A percentile compares a stretch with the other conserved stretches of the same genome.
phyloP scores from a whole-genome alignment of 2,113 vertebrate genomes.

The Lota lota region DNA sequence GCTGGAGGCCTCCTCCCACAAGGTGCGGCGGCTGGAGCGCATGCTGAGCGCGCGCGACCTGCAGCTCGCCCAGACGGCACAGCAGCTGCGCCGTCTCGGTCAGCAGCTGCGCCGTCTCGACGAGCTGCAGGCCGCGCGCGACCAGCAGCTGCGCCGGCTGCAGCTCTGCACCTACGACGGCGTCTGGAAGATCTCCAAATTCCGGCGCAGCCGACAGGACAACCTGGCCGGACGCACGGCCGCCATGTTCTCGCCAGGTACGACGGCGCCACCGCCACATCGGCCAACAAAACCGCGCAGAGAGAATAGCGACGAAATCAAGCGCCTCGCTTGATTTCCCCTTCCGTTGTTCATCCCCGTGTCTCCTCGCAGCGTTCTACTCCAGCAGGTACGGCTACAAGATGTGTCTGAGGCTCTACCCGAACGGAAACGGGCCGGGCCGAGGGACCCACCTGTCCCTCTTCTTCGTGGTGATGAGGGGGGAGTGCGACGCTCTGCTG shows the following conservation, averaged over 20 bases:
- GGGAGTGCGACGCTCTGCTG: constrained; percentile 83
- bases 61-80: too few relatives aligned
- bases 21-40: constrained; percentile 88
- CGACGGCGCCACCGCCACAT: too few relatives aligned
- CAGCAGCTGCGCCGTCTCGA: too few relatives aligned
- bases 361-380: constrained; percentile 81
- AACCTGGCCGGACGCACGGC: constrained; percentile 78
- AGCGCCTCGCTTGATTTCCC: background rate
- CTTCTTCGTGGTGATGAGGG: constrained; percentile 94
- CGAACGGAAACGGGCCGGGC: constrained; percentile 89
- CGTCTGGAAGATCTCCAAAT: constrained; percentile 57
- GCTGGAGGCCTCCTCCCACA: constrained; percentile 79
- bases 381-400: constrained; percentile 94
- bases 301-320: too few relatives aligned
- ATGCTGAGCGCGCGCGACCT: too few relatives aligned
- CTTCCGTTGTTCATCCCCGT: background rate
- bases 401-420: constrained; percentile 89
- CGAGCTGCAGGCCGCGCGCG: too few relatives aligned
- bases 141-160: constrained; percentile 80
- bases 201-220: constrained; percentile 84
- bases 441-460: constrained; percentile 88
- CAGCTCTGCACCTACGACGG: constrained; percentile 86
- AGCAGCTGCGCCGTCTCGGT: too few relatives aligned
- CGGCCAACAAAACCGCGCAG: too few relatives aligned
- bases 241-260: constrained; percentile 94